phyloP scores from a whole-genome alignment of 1,140 invertebrate genomes.

The Polypedilum pembai region DNA sequence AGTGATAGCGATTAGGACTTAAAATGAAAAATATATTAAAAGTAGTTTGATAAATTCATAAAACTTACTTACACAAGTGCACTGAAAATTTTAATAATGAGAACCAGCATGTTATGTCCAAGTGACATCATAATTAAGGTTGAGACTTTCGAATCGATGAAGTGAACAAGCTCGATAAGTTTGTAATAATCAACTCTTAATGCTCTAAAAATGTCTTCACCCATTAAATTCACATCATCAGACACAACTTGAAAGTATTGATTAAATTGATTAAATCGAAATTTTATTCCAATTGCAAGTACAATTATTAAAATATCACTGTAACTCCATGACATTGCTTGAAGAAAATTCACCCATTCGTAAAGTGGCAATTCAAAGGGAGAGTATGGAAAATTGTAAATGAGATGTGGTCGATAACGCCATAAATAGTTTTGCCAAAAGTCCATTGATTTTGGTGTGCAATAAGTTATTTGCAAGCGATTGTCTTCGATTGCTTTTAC shows the following conservation, averaged over 20 bases:
- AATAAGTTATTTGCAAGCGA: not conserved
- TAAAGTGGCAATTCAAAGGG: not conserved
- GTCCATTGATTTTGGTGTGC: not conserved
- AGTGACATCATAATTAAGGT: not conserved
- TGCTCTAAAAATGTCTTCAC: not conserved
- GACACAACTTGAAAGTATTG: not conserved
- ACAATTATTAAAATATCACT: not conserved
- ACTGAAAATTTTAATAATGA: conserved; percentile 11
- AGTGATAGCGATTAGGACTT: not conserved
- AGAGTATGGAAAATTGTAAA: not conserved
- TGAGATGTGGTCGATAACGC: not conserved
- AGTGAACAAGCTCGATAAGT: not conserved
- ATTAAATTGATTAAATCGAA: conserved; percentile 20
- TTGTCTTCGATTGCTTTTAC: not conserved
- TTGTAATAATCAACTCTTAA: not conserved
- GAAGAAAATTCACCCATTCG: not conserved
- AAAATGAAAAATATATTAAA: not conserved
- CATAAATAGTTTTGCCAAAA: conserved; percentile 1
- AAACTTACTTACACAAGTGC: not conserved
- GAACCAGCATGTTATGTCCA: not conserved
- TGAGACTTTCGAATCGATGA: conserved; percentile 2
- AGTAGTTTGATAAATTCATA: not conserved
- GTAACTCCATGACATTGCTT: conserved; percentile 1
- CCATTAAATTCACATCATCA: not conserved
- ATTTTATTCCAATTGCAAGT: not conserved